Percentiles rank a stretch among this genome's conserved stretches.
These are phyloP conservation scores for Mormyrus hasselquistii DNA, from an alignment of 2,797 vertebrate species.

Conservation along the genomic window DNA sequence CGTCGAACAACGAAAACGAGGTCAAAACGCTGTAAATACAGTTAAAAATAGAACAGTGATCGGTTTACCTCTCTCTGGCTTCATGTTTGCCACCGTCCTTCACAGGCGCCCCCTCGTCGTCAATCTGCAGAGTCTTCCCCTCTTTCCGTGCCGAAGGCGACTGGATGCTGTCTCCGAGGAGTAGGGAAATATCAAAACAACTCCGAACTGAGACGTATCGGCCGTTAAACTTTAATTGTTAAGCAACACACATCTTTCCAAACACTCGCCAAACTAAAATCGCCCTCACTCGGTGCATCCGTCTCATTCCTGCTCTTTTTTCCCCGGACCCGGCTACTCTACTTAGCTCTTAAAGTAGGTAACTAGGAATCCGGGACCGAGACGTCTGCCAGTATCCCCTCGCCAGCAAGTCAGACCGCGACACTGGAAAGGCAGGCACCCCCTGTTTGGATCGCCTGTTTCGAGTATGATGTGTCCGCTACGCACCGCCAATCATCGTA, in stretches of 20 bases:
- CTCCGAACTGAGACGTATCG: neutral
- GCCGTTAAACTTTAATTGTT: neutral
- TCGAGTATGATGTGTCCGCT: neutral
- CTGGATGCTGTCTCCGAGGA: neutral
- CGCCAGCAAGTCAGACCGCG: slow-evolving; percentile 23
- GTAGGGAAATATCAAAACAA: neutral
- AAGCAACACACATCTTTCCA: neutral
- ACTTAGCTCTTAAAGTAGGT: neutral
- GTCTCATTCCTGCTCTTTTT: slow-evolving; percentile 23
- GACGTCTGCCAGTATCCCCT: slow-evolving; percentile 19
- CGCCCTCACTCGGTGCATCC: neutral
- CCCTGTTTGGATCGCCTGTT: neutral
- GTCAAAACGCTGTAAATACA: neutral
- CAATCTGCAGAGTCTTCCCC: neutral
- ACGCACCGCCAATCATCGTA: slow-evolving; percentile 20
- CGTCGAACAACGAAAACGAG: neutral
- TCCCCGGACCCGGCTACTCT: neutral
- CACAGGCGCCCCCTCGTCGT: neutral
- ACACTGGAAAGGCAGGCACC: slow-evolving; percentile 19
- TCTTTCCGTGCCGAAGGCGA: neutral
- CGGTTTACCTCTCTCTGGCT: slow-evolving; percentile 86
- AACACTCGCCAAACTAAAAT: neutral
- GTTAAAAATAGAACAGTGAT: slow-evolving; percentile 10
- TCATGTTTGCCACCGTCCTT: slow-evolving; percentile 76
- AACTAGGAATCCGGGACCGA: neutral